Conservation (phyloP, 2,113 vertebrate species). For the Garra rufa region DNA sequence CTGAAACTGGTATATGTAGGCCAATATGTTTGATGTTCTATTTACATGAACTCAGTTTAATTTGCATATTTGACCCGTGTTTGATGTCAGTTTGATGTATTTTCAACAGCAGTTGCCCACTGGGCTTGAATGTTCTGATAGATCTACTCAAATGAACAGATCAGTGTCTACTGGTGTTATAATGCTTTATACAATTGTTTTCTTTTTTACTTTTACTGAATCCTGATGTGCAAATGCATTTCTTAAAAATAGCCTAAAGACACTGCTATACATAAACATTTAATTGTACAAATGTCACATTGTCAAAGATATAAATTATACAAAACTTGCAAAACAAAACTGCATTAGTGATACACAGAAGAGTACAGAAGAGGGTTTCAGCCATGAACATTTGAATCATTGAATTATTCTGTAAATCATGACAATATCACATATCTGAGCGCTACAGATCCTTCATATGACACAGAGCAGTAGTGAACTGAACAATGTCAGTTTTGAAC, state of each 20-base stretch:
- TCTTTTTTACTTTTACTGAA: neutral
- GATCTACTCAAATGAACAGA: neutral
- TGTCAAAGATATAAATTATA: neutral
- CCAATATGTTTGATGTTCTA: neutral
- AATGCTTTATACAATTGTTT: neutral
- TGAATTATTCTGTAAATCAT: neutral
- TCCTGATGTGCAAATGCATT: neutral
- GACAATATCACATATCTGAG: neutral
- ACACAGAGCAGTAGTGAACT: neutral
- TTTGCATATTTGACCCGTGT: neutral
- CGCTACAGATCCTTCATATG: neutral
- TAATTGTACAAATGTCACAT: neutral
- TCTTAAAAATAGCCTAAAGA: slow-evolving; percentile 9
- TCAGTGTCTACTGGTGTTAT: neutral
- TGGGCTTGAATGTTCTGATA: neutral
- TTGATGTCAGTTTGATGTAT: too few species aligned
- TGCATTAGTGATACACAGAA: neutral
- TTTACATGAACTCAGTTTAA: neutral
- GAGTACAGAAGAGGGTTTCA: neutral
- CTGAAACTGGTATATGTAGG: too few species aligned
- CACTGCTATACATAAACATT: neutral
- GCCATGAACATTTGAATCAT: neutral
- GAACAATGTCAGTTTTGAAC: neutral
- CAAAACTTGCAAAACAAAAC: neutral
- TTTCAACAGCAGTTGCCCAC: neutral